A percentile compares a stretch with the other conserved stretches of the same genome.
Evolutionary conservation across 2,113 vertebrate species (phyloP).

Genomic region (Ailurus styani): DNA sequence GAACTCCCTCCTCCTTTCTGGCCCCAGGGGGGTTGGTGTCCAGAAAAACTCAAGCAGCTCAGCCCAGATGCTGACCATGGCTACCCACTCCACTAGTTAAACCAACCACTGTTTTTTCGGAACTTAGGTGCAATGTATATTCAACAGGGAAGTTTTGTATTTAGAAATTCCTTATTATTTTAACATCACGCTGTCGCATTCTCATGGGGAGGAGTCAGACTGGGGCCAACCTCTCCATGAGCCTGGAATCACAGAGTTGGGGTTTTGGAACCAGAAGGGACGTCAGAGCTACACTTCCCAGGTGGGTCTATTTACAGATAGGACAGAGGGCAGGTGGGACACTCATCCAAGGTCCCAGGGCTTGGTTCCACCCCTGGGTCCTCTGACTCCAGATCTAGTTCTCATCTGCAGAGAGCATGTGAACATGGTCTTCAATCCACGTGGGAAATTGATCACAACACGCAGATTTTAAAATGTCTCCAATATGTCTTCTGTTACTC

Average conservation of each 20-base stretch:
- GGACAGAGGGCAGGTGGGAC: accelerated
- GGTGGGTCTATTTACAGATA: accelerated
- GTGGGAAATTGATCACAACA: not conserved
- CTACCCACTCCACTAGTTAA: not conserved
- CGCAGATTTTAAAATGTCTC: not conserved
- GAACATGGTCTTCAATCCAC: accelerated
- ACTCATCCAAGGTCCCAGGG: accelerated
- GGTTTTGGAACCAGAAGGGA: not conserved
- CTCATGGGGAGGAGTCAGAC: not conserved
- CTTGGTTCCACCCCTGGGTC: accelerated
- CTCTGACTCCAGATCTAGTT: not conserved
- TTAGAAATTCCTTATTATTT: not conserved
- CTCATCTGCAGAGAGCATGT: not conserved
- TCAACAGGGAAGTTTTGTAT: accelerated
- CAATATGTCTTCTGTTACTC: accelerated
- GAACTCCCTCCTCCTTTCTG: not conserved
- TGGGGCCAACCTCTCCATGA: not conserved
- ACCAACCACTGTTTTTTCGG: not conserved
- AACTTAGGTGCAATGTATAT: accelerated
- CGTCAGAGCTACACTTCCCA: accelerated
- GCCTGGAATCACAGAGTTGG: accelerated
- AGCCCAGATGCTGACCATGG: accelerated
- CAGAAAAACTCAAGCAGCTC: not conserved
- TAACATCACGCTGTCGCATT: not conserved
- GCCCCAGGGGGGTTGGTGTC: accelerated